Percentiles rank a stretch among this genome's conserved stretches.
These are phyloP conservation scores for Bovichtus variegatus DNA, from an alignment of 2,797 vertebrate genomes.

Conservation along the genomic window DNA sequence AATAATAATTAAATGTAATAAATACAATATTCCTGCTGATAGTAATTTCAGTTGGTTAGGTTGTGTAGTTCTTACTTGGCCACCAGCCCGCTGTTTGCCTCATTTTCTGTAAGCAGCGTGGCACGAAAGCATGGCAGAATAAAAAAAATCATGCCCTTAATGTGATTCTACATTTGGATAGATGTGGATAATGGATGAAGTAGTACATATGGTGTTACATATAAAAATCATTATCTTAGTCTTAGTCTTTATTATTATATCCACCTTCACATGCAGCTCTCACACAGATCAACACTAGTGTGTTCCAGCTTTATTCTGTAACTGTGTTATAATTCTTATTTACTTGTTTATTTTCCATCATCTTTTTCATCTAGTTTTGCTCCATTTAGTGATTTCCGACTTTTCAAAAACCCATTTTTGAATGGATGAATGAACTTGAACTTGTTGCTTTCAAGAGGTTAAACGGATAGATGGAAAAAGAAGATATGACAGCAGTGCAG, in stretches of 20 bases:
- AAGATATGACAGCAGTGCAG: neutral
- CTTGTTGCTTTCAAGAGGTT: conserved; percentile 25
- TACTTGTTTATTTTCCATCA: neutral
- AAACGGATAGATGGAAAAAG: neutral
- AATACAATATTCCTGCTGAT: neutral
- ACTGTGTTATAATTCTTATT: conserved; percentile 19
- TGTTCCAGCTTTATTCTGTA: conserved; percentile 7
- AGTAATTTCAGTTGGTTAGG: neutral
- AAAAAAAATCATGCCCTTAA: neutral
- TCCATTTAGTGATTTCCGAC: conserved; percentile 5
- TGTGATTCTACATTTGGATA: neutral
- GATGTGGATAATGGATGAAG: neutral
- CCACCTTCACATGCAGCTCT: neutral
- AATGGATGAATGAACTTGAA: conserved; percentile 27
- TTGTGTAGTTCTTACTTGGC: neutral
- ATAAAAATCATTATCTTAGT: too few relatives aligned
- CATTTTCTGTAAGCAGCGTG: too few relatives aligned
- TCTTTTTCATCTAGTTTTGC: conserved; percentile 20
- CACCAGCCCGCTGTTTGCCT: too few relatives aligned
- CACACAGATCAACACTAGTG: neutral
- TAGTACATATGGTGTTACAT: neutral
- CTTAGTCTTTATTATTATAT: neutral
- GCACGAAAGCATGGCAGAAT: neutral
- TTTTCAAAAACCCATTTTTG: conserved; percentile 28
- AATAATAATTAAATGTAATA: neutral